Evolutionary conservation across 2,797 vertebrate species (phyloP), one percentile per base, ranked within the genome.

Genomic region (Myotis findleyi): DNA sequence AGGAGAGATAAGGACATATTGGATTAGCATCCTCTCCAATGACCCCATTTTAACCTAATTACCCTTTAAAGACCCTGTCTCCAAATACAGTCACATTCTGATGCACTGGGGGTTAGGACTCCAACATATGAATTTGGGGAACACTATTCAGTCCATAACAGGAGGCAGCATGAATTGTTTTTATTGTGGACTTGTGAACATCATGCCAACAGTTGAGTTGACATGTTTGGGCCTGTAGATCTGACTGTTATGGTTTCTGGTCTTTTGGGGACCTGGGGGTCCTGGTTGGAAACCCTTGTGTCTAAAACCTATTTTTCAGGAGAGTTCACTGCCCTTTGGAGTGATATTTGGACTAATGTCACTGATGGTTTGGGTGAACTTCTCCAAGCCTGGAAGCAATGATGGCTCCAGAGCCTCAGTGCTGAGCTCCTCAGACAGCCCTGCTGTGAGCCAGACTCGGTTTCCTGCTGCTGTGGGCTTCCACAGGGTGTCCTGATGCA

Each of bases 371-470:
- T 68, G 20, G 14, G 11, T 71, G 62, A 62, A n/a, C 86, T 55
- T 87, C 38, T 72, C 20, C 3, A 57, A 49, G 47, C 36, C 27
- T 21, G 16, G 57, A 68, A 55, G 71, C 25, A 6, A 0, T 30
- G 18, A 20, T 33, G 33, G 25, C 10, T 53, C 16, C 18, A n/a
- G 33, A 79, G 17, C 33, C 38, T 89, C 20, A 17, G 23, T 2
- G 9, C 2, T 41, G 59, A 68, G 55, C 7, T 20, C 17, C 57
- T 33, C 36, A 47, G 18, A 64, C 8, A 25, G 21, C 14, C 69
- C 16, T 55, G 7, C n/a, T 5, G 1, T 0, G 33, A 87, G n/a
- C 33, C 16, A 10, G 20, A 20, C 11, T 55, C 0, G 0, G 41
- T 47, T 16, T 66, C 38, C 89, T 36, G 27, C 16, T 11, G 47